phyloP scores from a whole-genome alignment of 2,888 invertebrate genomes.

The Proisotoma minuta region DNA sequence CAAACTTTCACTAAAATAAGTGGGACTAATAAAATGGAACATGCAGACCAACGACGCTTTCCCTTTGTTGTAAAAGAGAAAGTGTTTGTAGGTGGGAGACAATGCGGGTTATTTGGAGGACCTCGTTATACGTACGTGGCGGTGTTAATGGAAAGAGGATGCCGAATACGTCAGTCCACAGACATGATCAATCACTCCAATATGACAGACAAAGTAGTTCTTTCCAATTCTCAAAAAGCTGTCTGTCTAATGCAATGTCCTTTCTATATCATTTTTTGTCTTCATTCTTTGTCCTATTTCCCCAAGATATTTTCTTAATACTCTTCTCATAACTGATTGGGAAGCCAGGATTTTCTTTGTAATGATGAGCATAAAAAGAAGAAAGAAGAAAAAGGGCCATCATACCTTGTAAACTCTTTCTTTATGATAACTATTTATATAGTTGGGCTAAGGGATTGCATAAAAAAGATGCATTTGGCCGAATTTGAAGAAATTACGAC shows the following conservation, averaged over 20 bases:
- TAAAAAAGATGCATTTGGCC: slow-evolving; percentile 7
- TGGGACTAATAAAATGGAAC: too few relatives aligned
- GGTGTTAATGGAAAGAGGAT: slow-evolving; percentile 4
- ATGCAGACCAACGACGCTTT: too few relatives aligned
- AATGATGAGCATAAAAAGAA: slow-evolving; percentile 2
- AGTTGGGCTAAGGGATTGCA: neutral
- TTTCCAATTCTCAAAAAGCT: slow-evolving; percentile 5
- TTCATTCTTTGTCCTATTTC: neutral
- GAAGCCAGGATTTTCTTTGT: slow-evolving; percentile 1
- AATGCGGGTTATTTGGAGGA: neutral
- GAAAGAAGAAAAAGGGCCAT: neutral
- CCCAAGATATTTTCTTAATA: slow-evolving; percentile 1
- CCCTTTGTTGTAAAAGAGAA: too few relatives aligned
- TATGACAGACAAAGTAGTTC: neutral
- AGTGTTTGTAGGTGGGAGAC: neutral
- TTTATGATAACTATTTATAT: too few relatives aligned
- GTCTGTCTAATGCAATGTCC: slow-evolving; percentile 1
- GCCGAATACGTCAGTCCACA: too few relatives aligned
- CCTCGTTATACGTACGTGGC: neutral
- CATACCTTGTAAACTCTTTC: too few relatives aligned
- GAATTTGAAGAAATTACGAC: slow-evolving; percentile 1
- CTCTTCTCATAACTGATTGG: neutral
- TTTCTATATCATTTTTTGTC: neutral
- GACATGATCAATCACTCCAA: neutral
- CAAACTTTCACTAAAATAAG: too few relatives aligned